Base-by-base conservation (phyloP, 2,797 vertebrate species). In the Eulemur mongoz region DNA sequence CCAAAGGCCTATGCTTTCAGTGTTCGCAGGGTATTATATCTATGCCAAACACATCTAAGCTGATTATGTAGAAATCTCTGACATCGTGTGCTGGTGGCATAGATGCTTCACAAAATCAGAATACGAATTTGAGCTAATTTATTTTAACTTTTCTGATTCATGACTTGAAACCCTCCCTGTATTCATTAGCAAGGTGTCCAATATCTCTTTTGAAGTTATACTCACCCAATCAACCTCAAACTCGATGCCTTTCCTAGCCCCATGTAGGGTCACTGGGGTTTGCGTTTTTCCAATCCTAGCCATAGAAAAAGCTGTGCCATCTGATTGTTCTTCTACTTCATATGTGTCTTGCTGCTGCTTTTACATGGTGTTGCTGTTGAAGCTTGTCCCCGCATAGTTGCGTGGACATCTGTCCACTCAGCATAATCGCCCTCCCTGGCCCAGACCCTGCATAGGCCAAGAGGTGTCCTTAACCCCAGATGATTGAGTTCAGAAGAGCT, bases 141-240 rank as follows among this genome's bases (percentile, higher is more conserved):
- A 67, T 72, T 84, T 93, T 70, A 93, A 54, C 72, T 12, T 91
- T 94, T 86, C 57, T 59, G 40, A 89, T 65, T 40, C 69, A 67
- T 25, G 52, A 45, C 52, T 82, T 76, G 59, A 90, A 50, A 38
- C 7, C 65, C 40, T 54, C 17, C n/a, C 20, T 88, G 65, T 25
- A 63, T 88, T 84, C 20, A 27, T 65, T 63, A 76, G n/a, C 76
- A 89, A 90, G 8, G n/a, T 83, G 40, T 65, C 59, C 30, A 80
- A 0, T 57, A 65, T 78, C 22, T 13, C 3, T 69, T 96, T 80
- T 57, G 18, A 95, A 84, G 38, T 73, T 89, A 80, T 59, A 72
- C 9, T 8, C 23, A 59, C 43, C 25, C 11, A 45, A 2, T 59
- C 32, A n/a, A 54, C 81, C 63, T 80, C 78, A 72, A 88, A 76